Percentiles rank a stretch among this genome's conserved stretches.
phyloP scores from a whole-genome alignment of 2,113 vertebrate species.

The Pseudonaja textilis region DNA sequence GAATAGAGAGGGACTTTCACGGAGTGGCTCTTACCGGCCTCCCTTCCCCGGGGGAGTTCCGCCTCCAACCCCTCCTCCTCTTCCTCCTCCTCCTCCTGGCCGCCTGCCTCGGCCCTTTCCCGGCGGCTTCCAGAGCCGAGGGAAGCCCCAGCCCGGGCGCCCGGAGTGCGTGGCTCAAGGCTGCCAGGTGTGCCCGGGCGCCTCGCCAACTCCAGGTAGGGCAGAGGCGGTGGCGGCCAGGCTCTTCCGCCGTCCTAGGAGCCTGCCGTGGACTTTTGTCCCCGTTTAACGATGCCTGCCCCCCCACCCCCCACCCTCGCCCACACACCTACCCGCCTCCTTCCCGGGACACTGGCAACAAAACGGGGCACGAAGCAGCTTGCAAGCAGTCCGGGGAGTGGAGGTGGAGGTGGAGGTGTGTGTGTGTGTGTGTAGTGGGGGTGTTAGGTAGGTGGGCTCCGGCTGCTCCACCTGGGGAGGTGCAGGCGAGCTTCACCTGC shows the following conservation, averaged over 20 bases:
- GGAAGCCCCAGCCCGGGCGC: neutral
- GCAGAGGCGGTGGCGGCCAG: neutral
- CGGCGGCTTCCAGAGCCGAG: neutral
- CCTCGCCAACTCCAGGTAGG: neutral
- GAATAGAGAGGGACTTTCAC: conserved; percentile 22
- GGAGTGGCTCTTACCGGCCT: conserved; percentile 7
- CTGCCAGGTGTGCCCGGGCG: neutral
- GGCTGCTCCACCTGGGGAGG: no score
- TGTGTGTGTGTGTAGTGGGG: no score
- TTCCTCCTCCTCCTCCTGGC: neutral
- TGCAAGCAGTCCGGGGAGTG: neutral
- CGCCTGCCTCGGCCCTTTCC: neutral
- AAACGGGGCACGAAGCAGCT: neutral
- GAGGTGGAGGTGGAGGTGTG: no score
- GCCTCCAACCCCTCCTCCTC: neutral
- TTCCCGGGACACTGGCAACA: no score
- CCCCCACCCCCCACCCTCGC: no score
- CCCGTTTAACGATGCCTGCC: neutral
- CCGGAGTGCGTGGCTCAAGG: neutral
- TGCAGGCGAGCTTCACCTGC: neutral
- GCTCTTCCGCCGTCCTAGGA: no score
- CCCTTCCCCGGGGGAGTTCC: conserved; percentile 17
- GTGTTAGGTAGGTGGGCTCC: no score
- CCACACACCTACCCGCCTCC: no score
- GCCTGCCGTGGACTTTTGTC: neutral